Conservation (phyloP, 2,113 vertebrate genomes). For the Oreochromis tanganicae region DNA sequence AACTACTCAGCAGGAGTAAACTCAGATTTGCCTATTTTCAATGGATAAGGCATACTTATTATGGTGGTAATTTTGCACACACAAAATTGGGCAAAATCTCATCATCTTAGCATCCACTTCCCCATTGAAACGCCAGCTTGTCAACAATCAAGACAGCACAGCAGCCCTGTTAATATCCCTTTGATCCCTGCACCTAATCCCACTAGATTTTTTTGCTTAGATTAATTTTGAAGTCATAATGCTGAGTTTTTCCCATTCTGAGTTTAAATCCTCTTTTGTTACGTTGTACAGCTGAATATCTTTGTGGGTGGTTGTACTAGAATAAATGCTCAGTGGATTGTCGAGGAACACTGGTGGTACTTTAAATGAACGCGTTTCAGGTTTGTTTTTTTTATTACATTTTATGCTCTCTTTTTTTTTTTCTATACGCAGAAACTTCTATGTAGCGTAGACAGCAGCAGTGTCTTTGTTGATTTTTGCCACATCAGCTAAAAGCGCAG, state of each 20-base stretch:
- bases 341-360: neutral
- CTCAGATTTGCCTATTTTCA: neutral
- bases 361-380: constrained; percentile 45
- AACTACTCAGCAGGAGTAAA: constrained; percentile 3
- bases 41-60: neutral
- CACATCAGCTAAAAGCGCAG: constrained; percentile 40
- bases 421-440: neutral
- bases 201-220: constrained; percentile 57
- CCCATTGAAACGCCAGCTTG: constrained; percentile 29
- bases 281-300: constrained; percentile 48
- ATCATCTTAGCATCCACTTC: neutral
- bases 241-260: constrained; percentile 31
- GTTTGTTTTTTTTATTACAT: neutral
- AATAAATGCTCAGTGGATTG: constrained; percentile 15
- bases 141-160: constrained; percentile 31
- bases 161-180: constrained; percentile 65
- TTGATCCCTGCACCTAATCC: constrained; percentile 66
- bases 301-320: constrained; percentile 37
- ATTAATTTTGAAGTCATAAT: constrained; percentile 70
- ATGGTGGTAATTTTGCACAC: neutral
- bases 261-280: constrained; percentile 66
- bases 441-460: constrained; percentile 10
- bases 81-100: neutral
- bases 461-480: constrained; percentile 29
- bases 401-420: neutral